Percentiles rank a stretch among this genome's conserved stretches.
Conservation (phyloP, 37 sponge, comb jelly and placozoan species). For the Beroe forskalii region DNA sequence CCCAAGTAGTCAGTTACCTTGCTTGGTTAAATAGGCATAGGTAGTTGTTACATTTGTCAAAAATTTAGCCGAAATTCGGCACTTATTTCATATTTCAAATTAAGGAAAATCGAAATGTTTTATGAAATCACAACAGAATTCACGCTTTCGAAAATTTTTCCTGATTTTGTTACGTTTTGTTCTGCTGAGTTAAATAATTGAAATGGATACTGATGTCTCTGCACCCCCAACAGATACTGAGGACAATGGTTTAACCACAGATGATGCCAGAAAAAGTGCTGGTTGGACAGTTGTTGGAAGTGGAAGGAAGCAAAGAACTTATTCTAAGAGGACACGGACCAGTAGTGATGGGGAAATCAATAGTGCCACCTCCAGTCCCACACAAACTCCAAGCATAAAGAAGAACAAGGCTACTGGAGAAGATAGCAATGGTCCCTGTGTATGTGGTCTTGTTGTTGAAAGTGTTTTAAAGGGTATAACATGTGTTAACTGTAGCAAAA, state of each 20-base stretch:
- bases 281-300: background rate
- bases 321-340: background rate
- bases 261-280: background rate
- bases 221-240: background rate
- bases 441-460: background rate
- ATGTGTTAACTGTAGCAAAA: background rate
- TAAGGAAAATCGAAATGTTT: too few species aligned
- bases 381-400: background rate
- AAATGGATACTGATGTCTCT: too few species aligned
- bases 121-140: too few species aligned
- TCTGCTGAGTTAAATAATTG: too few species aligned
- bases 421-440: background rate
- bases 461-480: background rate
- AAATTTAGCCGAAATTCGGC: too few species aligned
- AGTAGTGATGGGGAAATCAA: background rate
- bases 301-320: background rate
- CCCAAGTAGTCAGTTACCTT: too few species aligned
- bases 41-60: too few species aligned
- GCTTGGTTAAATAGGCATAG: too few species aligned
- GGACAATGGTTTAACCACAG: background rate
- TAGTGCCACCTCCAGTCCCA: background rate
- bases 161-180: too few species aligned
- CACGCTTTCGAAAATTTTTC: too few species aligned
- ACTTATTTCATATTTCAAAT: too few species aligned
- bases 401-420: background rate